Conservation (phyloP, 2,113 vertebrate species). For the Ictidomys tridecemlineatus region DNA sequence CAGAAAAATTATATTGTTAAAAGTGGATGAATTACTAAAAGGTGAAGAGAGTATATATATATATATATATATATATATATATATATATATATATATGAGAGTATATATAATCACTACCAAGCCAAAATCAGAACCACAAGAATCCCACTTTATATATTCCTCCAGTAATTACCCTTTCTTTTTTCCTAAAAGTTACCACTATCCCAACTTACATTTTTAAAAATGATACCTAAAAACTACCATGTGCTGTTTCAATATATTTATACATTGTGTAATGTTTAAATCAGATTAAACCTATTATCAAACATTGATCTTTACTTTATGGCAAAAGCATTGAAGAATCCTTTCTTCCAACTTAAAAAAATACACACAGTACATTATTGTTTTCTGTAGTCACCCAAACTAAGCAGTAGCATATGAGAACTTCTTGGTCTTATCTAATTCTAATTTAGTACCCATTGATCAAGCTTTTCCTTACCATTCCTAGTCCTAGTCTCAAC, state of each 20-base stretch:
- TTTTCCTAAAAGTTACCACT: neutral
- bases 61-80: no score
- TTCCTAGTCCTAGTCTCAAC: fast-evolving
- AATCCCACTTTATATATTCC: neutral
- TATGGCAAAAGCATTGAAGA: neutral
- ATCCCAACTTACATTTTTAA: neutral
- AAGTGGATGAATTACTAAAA: neutral
- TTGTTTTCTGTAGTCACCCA: neutral
- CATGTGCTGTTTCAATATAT: neutral
- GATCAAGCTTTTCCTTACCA: neutral
- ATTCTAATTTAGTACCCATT: no score
- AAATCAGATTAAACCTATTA: neutral
- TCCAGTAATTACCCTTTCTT: neutral
- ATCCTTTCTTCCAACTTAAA: neutral
- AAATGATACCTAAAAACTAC: neutral
- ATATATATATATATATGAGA: no score
- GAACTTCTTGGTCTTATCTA: neutral
- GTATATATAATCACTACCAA: neutral
- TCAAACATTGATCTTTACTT: neutral
- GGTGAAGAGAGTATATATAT: neutral
- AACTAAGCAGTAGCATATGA: neutral
- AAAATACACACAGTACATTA: neutral
- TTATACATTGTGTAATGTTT: neutral
- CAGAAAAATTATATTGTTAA: neutral
- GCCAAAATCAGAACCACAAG: neutral